Evolutionary conservation across 2,888 invertebrate species (phyloP), one percentile per base, ranked within the genome.

Genomic region (Oegoconia quadripuncta): DNA sequence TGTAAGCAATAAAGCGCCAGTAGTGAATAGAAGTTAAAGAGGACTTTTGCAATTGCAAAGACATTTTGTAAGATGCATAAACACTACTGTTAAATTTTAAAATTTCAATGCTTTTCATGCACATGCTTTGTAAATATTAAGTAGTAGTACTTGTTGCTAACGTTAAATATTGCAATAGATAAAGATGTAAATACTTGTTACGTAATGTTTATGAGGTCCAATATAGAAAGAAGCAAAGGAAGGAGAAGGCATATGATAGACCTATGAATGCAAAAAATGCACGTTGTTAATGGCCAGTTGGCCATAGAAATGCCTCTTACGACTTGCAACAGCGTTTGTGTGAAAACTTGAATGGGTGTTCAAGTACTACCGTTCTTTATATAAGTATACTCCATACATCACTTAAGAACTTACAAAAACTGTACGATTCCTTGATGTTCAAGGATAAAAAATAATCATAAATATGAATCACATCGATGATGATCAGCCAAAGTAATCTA

Each of bases 21-120:
- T 43, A 42, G 41, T 48, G 36, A 48, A 53, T 50, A 46, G 46
- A 41, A 47, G 43, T 16, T 40, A 34, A 42, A 48, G 15, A 34
- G 28, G 33, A 17, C 23, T 22, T 46, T 45, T 40, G n/a, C n/a
- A n/a, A n/a, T 38, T 34, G 48, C 43, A 51, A 52, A 33, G 38
- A 23, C 26, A 27, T 49, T 50, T 53, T 47, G 50, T 37, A 50
- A 52, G 45, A 41, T 33, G 28, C 31, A 37, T 45, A 25, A 37
- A 37, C 39, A 41, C 17, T 35, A 34, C 23, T 28, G 25, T 11
- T 26, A 33, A 38, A 27, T 13, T 11, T 26, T 5, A 3, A 9
- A 5, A 5, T 9, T 9, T 5, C 11, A 27, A 27, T 27, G 26
- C 11, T 7, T 13, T 11, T 27, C 22, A 7, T 22, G 9, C 9